Conservation (phyloP, 1,140 invertebrate genomes). For the Papilio machaon region DNA sequence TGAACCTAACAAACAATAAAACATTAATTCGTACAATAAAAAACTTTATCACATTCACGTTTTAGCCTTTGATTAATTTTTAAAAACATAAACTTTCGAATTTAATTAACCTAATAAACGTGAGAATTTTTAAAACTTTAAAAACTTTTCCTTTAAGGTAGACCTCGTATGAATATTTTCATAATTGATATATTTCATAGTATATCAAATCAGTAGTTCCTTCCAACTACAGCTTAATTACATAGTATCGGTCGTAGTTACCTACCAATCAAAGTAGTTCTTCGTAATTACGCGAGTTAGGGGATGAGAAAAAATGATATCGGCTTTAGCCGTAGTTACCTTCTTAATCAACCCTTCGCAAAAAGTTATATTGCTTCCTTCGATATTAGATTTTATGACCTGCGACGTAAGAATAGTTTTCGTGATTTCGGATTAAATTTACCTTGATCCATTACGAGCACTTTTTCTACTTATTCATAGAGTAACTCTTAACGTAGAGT, state of each 20-base stretch:
- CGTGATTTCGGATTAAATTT: neutral
- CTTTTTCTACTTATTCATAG: neutral
- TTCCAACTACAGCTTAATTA: neutral
- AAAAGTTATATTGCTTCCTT: slow-evolving; percentile 3
- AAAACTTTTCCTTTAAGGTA: no score
- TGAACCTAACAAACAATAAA: neutral
- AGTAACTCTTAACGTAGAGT: neutral
- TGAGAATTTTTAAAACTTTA: no score
- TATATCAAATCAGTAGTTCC: neutral
- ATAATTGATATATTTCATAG: neutral
- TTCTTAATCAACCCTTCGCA: slow-evolving; percentile 22
- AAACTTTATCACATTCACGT: neutral
- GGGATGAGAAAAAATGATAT: slow-evolving; percentile 23
- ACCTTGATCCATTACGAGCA: neutral
- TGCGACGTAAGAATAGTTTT: neutral
- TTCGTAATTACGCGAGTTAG: slow-evolving; percentile 8
- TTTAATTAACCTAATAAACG: no score
- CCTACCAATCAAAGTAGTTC: slow-evolving; percentile 8
- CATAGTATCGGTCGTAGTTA: neutral
- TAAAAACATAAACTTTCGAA: neutral
- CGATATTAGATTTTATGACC: neutral
- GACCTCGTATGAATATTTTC: no score
- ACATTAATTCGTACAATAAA: neutral
- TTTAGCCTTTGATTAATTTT: no score
- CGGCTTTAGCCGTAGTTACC: neutral